phyloP scores from a whole-genome alignment of 2,113 vertebrate species.

The Axis porcinus region DNA sequence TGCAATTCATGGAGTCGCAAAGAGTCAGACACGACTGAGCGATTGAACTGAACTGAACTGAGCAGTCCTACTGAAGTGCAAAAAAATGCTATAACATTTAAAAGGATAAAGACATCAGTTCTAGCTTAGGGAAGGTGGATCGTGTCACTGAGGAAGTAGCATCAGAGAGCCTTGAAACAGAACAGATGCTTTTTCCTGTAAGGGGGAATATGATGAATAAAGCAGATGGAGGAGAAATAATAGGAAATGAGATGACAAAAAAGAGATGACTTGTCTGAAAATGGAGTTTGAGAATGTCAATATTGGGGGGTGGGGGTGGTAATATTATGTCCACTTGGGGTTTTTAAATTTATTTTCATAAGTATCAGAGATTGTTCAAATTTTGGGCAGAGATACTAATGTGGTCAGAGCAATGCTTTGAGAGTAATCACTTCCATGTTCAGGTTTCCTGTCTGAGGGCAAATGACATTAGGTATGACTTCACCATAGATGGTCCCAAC shows the following conservation, averaged over 20 bases:
- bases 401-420: not conserved
- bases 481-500: not conserved
- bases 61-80: not conserved
- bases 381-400: not conserved
- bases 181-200: not conserved
- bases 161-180: not conserved
- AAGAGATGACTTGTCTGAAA: not conserved
- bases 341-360: not conserved
- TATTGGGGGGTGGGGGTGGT: fast-evolving
- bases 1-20: no score
- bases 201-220: not conserved
- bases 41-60: not conserved
- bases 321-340: not conserved
- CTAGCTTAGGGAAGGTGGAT: not conserved
- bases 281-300: not conserved
- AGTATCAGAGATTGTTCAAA: not conserved
- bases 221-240: not conserved
- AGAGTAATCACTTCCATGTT: not conserved
- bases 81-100: not conserved
- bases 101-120: constrained; percentile 22
- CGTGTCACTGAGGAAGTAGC: not conserved
- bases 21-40: no score
- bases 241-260: not conserved
- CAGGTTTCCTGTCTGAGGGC: not conserved
- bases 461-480: not conserved